Evolutionary conservation across 2,888 invertebrate genomes (phyloP).

Genomic region (Synanthedon vespiformis): DNA sequence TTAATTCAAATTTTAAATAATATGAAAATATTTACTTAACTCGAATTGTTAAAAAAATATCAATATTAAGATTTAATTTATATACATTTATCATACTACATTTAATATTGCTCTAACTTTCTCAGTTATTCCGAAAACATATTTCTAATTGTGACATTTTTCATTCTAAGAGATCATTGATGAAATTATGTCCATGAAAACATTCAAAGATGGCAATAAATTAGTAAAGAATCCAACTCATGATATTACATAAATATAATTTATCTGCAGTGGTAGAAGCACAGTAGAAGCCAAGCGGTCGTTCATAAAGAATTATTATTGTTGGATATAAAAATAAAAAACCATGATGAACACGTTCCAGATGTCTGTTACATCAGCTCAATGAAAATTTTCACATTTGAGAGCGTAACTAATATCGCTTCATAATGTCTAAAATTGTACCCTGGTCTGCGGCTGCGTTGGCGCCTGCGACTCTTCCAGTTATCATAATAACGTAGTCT

Average conservation of each 20-base stretch:
- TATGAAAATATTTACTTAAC: too few relatives aligned
- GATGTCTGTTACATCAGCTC: neutral
- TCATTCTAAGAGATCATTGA: too few relatives aligned
- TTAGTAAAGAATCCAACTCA: neutral
- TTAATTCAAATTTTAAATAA: too few relatives aligned
- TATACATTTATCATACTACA: too few relatives aligned
- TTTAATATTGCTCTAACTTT: too few relatives aligned
- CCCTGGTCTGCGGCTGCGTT: constrained; percentile 16
- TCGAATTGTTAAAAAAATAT: too few relatives aligned
- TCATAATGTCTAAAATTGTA: constrained; percentile 25
- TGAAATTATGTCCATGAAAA: too few relatives aligned
- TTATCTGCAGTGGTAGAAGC: neutral
- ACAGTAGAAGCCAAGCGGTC: neutral
- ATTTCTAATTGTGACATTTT: too few relatives aligned
- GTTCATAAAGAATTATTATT: neutral
- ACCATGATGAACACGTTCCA: neutral
- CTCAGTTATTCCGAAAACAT: too few relatives aligned
- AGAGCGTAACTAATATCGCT: neutral
- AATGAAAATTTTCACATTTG: neutral
- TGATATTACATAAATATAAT: neutral
- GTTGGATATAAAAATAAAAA: neutral
- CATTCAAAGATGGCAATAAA: neutral
- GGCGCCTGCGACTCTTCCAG: constrained; percentile 24
- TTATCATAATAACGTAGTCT: constrained; percentile 34
- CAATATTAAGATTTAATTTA: too few relatives aligned